Conservation (phyloP, 2,113 vertebrate genomes). For the Platysternon megacephalum region DNA sequence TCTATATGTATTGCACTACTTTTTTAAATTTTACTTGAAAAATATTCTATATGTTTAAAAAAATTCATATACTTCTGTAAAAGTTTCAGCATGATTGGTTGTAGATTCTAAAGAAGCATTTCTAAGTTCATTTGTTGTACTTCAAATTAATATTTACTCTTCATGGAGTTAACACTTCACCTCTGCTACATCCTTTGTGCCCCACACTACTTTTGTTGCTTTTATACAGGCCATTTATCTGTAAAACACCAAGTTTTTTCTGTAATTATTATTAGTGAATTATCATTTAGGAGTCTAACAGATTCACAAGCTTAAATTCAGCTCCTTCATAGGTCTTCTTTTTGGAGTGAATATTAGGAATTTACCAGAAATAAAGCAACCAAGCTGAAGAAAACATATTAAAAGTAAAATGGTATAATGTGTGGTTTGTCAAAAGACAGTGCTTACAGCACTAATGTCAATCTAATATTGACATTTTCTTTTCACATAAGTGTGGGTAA, state of each 20-base stretch:
- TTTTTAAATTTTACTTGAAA: neutral
- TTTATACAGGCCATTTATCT: neutral
- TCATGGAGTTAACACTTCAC: neutral
- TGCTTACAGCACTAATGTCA: neutral
- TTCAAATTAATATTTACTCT: neutral
- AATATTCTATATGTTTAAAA: neutral
- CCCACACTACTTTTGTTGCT: neutral
- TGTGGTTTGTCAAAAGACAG: neutral
- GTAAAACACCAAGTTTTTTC: neutral
- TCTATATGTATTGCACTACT: neutral
- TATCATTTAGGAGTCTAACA: neutral
- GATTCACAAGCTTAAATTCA: neutral
- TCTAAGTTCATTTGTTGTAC: neutral
- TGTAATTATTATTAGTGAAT: neutral
- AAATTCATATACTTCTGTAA: neutral
- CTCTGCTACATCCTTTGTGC: neutral
- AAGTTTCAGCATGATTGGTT: neutral
- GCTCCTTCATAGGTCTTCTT: neutral
- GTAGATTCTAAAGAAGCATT: neutral
- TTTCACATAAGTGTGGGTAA: neutral
- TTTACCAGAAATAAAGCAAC: conserved; percentile 32
- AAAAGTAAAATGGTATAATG: neutral
- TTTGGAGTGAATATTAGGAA: neutral
- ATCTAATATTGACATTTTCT: conserved; percentile 13
- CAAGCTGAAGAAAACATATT: neutral